A percentile compares a stretch with the other conserved stretches of the same genome.
These are phyloP conservation scores for Myotis brandtii DNA, from an alignment of 2,113 vertebrate species.

Conservation along the genomic window DNA sequence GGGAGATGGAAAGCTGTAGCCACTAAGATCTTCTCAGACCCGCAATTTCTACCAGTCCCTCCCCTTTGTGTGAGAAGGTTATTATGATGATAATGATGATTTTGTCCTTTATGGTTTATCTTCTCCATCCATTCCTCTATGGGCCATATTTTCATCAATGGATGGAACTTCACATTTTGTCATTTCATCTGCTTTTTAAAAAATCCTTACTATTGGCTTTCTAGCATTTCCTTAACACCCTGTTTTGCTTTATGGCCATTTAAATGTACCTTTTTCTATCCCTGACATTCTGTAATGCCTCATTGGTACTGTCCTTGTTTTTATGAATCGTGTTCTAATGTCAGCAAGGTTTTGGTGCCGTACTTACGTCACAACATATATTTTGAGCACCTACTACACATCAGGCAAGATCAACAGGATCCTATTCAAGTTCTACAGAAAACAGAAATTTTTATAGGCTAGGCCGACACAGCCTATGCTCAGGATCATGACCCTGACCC, in stretches of 20 bases:
- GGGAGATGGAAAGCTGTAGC: background rate
- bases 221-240: background rate
- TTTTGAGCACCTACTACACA: background rate
- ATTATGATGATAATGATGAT: no score
- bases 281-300: background rate
- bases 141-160: background rate
- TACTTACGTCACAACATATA: background rate
- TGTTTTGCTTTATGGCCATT: background rate
- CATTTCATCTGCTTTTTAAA: slow-evolving; percentile 1
- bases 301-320: background rate
- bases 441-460: background rate
- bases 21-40: background rate
- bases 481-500: background rate
- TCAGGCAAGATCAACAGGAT: background rate
- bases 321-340: background rate
- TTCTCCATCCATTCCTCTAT: background rate
- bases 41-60: background rate
- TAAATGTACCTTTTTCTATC: background rate
- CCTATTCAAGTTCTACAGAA: background rate
- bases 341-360: background rate
- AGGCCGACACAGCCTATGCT: background rate
- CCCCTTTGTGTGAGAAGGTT: background rate
- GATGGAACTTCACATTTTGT: background rate
- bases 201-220: background rate
- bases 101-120: background rate